Base-by-base conservation (phyloP, 2,797 vertebrate species). In the Propithecus perrieri region DNA sequence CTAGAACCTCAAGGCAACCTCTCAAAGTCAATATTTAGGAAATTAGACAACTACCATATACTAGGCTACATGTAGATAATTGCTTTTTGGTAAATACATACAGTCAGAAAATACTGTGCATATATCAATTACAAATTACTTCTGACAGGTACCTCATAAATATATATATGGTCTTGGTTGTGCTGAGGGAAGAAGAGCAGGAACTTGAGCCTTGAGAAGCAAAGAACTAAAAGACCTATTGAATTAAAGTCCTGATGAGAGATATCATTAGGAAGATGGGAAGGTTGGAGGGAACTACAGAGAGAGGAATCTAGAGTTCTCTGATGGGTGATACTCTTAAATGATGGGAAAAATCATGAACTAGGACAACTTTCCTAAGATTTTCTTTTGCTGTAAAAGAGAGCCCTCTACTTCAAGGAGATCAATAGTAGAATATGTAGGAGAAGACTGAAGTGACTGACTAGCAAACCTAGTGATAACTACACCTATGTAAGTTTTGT, bases 11-110 rank as follows among this genome's bases (percentile, higher is more conserved):
- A 20, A 85, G 5, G 78, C 53, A 86, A 86, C 24, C 41, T 88
- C 46, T 85, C 55, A 26, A 85, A 69, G 48, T 86, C 83, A 67
- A 2, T 74, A 48, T 75, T 74, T 72, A 87, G 61, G 61, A 95
- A 65, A 88, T 9, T 57, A 61, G 85, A 80, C 4, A 41, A 41
- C 35, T 72, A 35, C 67, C 71, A 76, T 41, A 20, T 72, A 91
- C n/a, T 67, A 76, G 41, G 85, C 41, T 95, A 38, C 22, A 3
- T n/a, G 12, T 65, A 28, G 4, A 61, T 85, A 53, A 57, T 50
- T 74, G 72, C 28, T 89, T 94, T 92, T 95, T 86, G 72, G 30
- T 92, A 85, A 76, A 72, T 65, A 85, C 38, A 72, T 65, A 85
- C n/a, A 81, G 43, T 46, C 20, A 28, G 33, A 46, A 87, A 78